A percentile compares a stretch with the other conserved stretches of the same genome.
Evolutionary conservation across 2,113 vertebrate species (phyloP).

Genomic region (Sander vitreus): DNA sequence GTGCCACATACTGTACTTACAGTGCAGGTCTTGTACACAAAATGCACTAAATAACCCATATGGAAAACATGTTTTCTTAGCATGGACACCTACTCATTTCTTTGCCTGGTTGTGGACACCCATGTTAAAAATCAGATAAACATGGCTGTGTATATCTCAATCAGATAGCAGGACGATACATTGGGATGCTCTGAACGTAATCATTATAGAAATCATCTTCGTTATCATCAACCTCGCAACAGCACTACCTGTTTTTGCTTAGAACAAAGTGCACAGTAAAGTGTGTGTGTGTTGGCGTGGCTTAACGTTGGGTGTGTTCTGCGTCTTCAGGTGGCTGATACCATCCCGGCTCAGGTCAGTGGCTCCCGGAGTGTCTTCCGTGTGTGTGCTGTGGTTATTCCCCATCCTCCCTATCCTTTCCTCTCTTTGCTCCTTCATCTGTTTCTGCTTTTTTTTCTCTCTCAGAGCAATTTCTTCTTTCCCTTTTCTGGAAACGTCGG

Average conservation of each 20-base stretch:
- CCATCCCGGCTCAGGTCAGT: constrained; percentile 87
- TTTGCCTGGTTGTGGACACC: neutral
- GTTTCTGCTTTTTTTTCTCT: neutral
- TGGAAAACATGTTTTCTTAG: too few relatives aligned
- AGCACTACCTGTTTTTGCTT: neutral
- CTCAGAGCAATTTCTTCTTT: constrained; percentile 40
- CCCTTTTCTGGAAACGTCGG: constrained; percentile 63
- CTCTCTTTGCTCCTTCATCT: neutral
- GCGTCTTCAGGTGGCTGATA: constrained; percentile 85
- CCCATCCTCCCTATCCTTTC: constrained; percentile 2
- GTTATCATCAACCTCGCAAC: neutral
- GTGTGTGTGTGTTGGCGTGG: constrained; percentile 54
- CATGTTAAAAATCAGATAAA: neutral
- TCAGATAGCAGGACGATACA: neutral
- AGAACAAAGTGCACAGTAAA: neutral
- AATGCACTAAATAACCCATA: neutral
- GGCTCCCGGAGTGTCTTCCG: constrained; percentile 59
- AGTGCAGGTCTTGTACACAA: neutral
- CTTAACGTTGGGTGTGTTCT: constrained; percentile 82
- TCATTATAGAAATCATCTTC: neutral
- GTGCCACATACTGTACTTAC: neutral
- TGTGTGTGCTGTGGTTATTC: constrained; percentile 58
- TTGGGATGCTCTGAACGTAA: neutral
- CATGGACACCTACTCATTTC: neutral
- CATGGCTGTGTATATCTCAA: neutral